Conservation (phyloP, 1,140 invertebrate species). For the Cotesia vestalis region DNA sequence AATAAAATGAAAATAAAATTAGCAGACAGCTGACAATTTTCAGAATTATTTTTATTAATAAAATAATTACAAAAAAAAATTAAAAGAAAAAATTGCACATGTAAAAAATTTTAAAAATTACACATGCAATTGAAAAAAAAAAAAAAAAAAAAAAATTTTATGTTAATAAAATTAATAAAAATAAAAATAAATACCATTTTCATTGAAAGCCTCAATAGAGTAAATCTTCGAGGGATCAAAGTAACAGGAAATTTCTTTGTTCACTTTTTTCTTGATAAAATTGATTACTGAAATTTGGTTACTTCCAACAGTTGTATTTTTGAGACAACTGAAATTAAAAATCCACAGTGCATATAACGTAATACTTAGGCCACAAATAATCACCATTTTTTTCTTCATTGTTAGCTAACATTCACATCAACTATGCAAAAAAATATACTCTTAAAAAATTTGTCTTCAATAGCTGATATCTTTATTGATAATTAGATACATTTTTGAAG, state of each 20-base stretch:
- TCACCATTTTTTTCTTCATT: slow-evolving; percentile 49
- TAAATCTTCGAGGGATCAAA: slow-evolving; percentile 42
- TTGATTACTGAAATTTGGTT: slow-evolving; percentile 30
- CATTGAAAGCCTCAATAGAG: slow-evolving; percentile 1
- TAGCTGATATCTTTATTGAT: no score
- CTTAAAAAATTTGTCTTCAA: no score
- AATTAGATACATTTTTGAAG: no score
- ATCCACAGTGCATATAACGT: slow-evolving; percentile 41
- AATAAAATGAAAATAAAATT: no score
- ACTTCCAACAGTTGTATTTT: not conserved
- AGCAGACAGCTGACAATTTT: no score
- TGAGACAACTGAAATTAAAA: slow-evolving; percentile 41
- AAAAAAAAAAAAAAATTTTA: no score
- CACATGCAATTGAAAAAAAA: no score
- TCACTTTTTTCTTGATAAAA: slow-evolving; percentile 12
- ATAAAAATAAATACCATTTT: not conserved
- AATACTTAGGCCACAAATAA: slow-evolving; percentile 40
- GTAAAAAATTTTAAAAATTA: no score
- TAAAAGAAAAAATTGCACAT: no score
- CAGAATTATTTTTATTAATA: not conserved
- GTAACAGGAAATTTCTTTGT: slow-evolving; percentile 54
- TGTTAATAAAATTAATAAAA: no score
- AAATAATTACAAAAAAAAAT: not conserved
- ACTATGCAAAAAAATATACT: no score
- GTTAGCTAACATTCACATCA: slow-evolving; percentile 4